phyloP scores from a whole-genome alignment of 2,888 invertebrate species.

The Acleris holmiana region DNA sequence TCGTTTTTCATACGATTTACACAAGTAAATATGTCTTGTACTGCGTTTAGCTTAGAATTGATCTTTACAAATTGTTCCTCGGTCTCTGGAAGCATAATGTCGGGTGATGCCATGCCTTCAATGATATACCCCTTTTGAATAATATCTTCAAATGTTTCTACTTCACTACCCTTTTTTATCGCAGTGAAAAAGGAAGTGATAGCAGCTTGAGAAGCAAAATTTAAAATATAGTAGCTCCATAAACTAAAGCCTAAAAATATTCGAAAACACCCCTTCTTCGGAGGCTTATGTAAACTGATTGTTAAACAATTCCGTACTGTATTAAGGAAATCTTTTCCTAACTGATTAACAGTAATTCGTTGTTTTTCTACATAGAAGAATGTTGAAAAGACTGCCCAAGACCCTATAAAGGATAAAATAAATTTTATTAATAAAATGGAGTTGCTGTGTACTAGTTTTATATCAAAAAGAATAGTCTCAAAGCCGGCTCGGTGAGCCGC shows the following conservation, averaged over 20 bases:
- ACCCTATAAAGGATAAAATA: constrained; percentile 56
- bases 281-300: constrained; percentile 61
- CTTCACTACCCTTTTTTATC: constrained; percentile 69
- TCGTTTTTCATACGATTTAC: constrained; percentile 60
- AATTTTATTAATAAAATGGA: constrained; percentile 50
- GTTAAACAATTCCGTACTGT: constrained; percentile 62
- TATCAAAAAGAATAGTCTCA: constrained; percentile 65
- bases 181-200: constrained; percentile 75
- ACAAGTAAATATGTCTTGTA: constrained; percentile 60
- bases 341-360: constrained; percentile 57
- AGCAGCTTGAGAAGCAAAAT: constrained; percentile 72
- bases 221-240: constrained; percentile 74
- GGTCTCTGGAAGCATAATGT: constrained; percentile 66
- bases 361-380: constrained; percentile 57
- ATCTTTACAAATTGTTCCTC: constrained; percentile 64
- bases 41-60: constrained; percentile 62
- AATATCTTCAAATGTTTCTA: constrained; percentile 74
- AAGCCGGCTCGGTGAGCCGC: constrained; percentile 66
- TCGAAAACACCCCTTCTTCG: constrained; percentile 60
- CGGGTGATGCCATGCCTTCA: constrained; percentile 75
- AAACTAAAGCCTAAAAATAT: constrained; percentile 64
- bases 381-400: constrained; percentile 66
- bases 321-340: constrained; percentile 72
- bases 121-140: constrained; percentile 68
- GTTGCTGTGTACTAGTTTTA: constrained; percentile 53